phyloP scores from a whole-genome alignment of 2,888 invertebrate genomes.

The Spilarctia lutea region DNA sequence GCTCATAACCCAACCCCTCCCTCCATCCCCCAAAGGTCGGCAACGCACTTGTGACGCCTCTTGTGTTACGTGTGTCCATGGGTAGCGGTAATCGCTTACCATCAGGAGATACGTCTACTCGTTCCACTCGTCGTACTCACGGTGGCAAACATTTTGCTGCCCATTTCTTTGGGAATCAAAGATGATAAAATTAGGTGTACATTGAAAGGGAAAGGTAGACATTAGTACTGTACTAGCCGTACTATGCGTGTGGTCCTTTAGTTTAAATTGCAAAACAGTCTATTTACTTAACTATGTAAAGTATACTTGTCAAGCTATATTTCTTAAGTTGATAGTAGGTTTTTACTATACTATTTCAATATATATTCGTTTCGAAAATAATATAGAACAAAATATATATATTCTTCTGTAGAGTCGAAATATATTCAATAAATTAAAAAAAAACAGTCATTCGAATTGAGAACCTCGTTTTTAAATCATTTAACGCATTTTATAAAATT shows the following conservation, averaged over 20 bases:
- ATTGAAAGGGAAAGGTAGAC: not conserved
- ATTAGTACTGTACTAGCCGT: not conserved
- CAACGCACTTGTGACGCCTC: no score
- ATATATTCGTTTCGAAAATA: no score
- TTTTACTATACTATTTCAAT: not conserved
- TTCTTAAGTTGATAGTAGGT: not conserved
- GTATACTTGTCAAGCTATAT: not conserved
- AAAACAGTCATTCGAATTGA: not conserved
- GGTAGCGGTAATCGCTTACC: no score
- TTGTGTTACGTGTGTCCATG: no score
- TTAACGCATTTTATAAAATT: not conserved
- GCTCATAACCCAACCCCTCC: no score
- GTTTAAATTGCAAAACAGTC: not conserved
- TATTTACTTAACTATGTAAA: not conserved
- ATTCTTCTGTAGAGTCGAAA: no score
- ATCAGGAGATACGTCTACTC: no score
- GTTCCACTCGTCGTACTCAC: not conserved
- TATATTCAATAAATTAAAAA: no score
- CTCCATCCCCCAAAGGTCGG: no score
- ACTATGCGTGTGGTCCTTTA: conserved; percentile 1
- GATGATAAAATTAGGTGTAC: not conserved
- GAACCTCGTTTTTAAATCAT: not conserved
- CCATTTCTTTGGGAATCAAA: not conserved
- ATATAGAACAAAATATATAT: no score
- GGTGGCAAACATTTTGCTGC: not conserved